Base-by-base conservation (phyloP, 2,888 invertebrate species). In the Xestia ashworthii region DNA sequence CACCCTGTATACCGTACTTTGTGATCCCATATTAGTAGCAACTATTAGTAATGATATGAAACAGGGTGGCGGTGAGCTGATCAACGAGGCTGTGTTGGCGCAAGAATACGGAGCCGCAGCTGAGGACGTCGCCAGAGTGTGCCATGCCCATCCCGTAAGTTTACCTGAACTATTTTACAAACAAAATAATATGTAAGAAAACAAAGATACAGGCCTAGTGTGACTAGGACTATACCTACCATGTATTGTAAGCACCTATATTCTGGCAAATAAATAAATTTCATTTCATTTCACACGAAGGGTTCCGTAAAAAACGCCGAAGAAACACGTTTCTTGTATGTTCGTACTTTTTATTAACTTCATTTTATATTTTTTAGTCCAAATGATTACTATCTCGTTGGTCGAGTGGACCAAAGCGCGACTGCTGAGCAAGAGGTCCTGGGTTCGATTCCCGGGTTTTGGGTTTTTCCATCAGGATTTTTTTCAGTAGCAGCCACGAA, bases 51-150 rank as follows among this genome's bases (percentile, higher is more conserved):
- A 58, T 41, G n/a, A 64, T 46, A 53, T 60, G 16, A 75, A 0
- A 98, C 88, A 98, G 98, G 98, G 98, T 87, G 99, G 99, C 87
- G 99, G 99, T 78, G 99, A 99, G 96, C 97, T 99, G 91, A 99
- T 99, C 91, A 99, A 99, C 94, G 99, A 99, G 95, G 99, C 99
- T 65, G 99, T 99, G 41, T 97, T 99, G 88, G 99, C 99, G 46
- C 99, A 99, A 98, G 99, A 99, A 95, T 99, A 99, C 95, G 99
- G 99, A 88, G 99, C 99, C 46, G 98, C 99, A 0, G 98, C 99
- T 82, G 99, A 99, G 96, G 99, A 99, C 95, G 98, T 99, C 86
- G 99, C 99, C 38, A 97, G 99, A 92, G 99, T 99, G 65, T 99
- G 99, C 93, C 99, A 99, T 96, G 99, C 99, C 76, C 99, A 99